Percentiles rank a stretch among this genome's conserved stretches.
phyloP scores from a whole-genome alignment of 2,113 vertebrate species.

The Glaucidium brasilianum region DNA sequence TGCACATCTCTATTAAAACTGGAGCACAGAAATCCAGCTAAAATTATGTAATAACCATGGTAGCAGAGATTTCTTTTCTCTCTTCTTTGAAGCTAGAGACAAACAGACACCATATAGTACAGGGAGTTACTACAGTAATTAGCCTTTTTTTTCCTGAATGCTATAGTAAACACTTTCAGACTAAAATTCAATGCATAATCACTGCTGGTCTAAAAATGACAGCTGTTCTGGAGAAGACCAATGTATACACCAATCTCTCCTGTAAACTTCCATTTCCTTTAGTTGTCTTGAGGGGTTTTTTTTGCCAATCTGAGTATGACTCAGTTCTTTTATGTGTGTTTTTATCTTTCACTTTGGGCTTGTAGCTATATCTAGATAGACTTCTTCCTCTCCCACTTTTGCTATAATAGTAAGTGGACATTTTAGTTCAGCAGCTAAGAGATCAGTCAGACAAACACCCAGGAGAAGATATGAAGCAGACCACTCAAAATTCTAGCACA shows the following conservation, averaged over 20 bases:
- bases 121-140: conserved; percentile 45
- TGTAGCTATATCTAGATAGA: neutral
- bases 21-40: neutral
- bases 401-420: neutral
- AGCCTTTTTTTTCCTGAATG: conserved; percentile 16
- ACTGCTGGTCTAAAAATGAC: conserved; percentile 47
- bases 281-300: neutral
- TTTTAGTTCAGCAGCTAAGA: neutral
- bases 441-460: neutral
- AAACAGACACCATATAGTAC: conserved; percentile 24
- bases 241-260: neutral
- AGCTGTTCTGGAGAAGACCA: conserved; percentile 34
- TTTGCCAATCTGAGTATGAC: neutral
- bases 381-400: neutral
- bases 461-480: neutral
- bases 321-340: neutral
- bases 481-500: neutral
- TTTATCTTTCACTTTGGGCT: neutral
- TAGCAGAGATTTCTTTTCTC: neutral
- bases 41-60: conserved; percentile 30
- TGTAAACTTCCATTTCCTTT: neutral
- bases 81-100: conserved; percentile 8
- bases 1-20: neutral
- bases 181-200: conserved; percentile 51
- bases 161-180: conserved; percentile 55